Percentiles rank a stretch among this genome's conserved stretches.
Evolutionary conservation across 1,140 invertebrate species (phyloP).

Genomic region (Atta colombica): DNA sequence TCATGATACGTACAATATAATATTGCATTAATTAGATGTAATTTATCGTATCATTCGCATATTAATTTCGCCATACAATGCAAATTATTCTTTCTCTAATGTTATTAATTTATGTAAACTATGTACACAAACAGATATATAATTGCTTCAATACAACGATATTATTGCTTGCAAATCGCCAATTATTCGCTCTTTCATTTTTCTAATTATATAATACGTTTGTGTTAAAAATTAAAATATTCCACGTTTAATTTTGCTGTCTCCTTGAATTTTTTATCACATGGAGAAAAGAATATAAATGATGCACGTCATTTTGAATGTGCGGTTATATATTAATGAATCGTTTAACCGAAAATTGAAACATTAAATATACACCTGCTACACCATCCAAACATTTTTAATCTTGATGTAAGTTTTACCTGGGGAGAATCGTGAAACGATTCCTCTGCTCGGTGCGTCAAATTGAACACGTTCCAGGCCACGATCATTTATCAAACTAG

Average conservation of each 20-base stretch:
- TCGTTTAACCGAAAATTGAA: constrained; percentile 5
- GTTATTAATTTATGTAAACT: constrained; percentile 15
- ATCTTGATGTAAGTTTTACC: neutral
- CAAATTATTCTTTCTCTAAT: constrained; percentile 48
- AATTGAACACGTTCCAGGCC: neutral
- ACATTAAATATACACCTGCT: neutral
- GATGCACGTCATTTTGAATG: neutral
- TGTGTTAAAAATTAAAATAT: neutral
- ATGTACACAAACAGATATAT: neutral
- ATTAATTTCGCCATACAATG: constrained; percentile 43
- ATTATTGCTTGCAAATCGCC: neutral
- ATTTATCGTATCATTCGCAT: constrained; percentile 28
- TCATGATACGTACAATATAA: neutral
- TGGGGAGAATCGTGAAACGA: neutral
- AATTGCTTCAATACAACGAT: constrained; percentile 30
- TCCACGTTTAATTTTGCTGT: neutral
- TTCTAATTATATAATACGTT: neutral
- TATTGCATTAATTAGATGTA: constrained; percentile 16
- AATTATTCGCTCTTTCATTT: constrained; percentile 51
- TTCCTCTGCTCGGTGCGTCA: neutral
- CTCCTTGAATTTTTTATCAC: constrained; percentile 1
- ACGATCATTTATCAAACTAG: constrained; percentile 8
- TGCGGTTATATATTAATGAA: neutral
- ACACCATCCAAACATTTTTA: neutral
- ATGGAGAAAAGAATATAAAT: constrained; percentile 2